These are phyloP conservation scores for Burhinus bistriatus DNA, from an alignment of 2,113 vertebrate species.

Conservation along the genomic window DNA sequence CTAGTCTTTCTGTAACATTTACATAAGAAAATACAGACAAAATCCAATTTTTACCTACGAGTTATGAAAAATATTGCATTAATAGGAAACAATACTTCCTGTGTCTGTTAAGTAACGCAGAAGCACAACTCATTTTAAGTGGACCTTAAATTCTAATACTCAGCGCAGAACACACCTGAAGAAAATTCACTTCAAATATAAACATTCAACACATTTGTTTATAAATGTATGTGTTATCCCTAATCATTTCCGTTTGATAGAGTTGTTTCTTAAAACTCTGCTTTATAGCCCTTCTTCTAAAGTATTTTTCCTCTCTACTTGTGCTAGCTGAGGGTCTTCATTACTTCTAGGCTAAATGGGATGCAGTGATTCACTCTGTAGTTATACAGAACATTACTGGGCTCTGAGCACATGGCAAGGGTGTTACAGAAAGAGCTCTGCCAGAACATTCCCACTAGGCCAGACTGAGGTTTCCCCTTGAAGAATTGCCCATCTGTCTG, in stretches of 20 bases:
- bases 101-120: not conserved
- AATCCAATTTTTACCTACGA: not conserved
- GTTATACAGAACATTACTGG: conserved; percentile 25
- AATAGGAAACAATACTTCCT: not conserved
- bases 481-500: conserved; percentile 51
- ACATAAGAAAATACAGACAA: not conserved
- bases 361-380: conserved; percentile 47
- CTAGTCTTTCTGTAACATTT: not conserved
- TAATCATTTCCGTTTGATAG: not conserved
- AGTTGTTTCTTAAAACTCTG: not conserved
- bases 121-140: not conserved
- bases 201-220: not conserved
- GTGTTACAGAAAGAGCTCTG: not conserved
- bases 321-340: not conserved
- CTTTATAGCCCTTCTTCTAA: not conserved
- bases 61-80: not conserved
- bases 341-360: conserved; percentile 36
- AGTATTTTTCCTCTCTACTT: not conserved
- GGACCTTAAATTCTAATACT: not conserved
- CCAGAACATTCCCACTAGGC: conserved; percentile 59
- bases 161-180: not conserved
- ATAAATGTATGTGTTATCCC: not conserved
- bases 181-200: not conserved
- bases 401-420: not conserved
- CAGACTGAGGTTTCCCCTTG: conserved; percentile 46